These are phyloP conservation scores for Lypha dubia DNA, from an alignment of 2,888 invertebrate species.

Conservation along the genomic window DNA sequence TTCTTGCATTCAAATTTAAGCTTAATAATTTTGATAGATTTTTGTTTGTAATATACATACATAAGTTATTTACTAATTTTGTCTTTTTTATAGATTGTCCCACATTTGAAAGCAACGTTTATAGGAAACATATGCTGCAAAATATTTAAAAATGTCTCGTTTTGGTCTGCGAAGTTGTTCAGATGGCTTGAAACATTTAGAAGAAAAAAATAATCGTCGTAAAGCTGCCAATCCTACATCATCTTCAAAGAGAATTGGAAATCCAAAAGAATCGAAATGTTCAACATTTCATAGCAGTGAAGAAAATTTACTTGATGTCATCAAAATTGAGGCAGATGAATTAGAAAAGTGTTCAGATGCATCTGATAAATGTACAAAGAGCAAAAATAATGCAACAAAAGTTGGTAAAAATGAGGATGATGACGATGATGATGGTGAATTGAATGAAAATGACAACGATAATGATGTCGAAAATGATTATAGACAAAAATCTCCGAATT, in stretches of 20 bases:
- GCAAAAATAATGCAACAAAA: constrained; percentile 70
- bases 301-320: constrained; percentile 61
- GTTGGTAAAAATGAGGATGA: constrained; percentile 59
- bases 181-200: constrained; percentile 78
- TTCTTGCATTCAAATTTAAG: background rate
- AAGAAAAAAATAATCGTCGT: constrained; percentile 73
- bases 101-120: background rate
- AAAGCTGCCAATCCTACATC: constrained; percentile 71
- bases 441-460: constrained; percentile 30
- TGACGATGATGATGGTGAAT: constrained; percentile 39
- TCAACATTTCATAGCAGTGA: constrained; percentile 50
- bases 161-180: constrained; percentile 78
- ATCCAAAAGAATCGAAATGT: constrained; percentile 66
- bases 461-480: constrained; percentile 28
- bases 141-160: constrained; percentile 77
- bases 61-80: background rate
- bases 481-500: constrained; percentile 65
- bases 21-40: too few species aligned
- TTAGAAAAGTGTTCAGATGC: constrained; percentile 63
- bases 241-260: constrained; percentile 59
- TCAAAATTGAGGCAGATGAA: constrained; percentile 71
- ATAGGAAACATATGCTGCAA: background rate
- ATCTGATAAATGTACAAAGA: constrained; percentile 51
- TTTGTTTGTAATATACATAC: too few species aligned
- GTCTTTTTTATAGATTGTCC: constrained; percentile 33